phyloP scores from a whole-genome alignment of 2,888 invertebrate species.

The Fabriciana adippe region DNA sequence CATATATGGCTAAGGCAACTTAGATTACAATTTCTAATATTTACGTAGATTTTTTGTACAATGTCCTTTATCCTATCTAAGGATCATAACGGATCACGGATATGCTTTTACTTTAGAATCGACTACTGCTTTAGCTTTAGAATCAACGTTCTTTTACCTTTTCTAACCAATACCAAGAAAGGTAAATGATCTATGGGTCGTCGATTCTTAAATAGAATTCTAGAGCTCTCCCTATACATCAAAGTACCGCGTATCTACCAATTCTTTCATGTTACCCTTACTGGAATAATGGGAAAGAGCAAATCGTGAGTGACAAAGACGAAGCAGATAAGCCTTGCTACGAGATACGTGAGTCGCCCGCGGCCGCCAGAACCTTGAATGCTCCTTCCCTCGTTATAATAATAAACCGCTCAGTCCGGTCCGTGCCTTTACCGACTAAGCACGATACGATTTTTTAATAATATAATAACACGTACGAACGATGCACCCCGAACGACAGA shows the following conservation, averaged over 20 bases:
- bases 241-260: conserved; percentile 22
- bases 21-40: conserved; percentile 17
- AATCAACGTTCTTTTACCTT: too few species aligned
- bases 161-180: too few species aligned
- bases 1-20: conserved; percentile 19
- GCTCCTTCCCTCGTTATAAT: conserved; percentile 76
- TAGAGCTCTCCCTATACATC: neutral
- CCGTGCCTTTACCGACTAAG: conserved; percentile 72
- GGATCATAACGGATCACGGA: too few species aligned
- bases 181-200: too few species aligned
- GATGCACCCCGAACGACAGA: conserved; percentile 49
- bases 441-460: conserved; percentile 62
- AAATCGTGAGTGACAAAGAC: conserved; percentile 64
- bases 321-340: conserved; percentile 70
- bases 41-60: neutral
- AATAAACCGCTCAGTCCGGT: conserved; percentile 77
- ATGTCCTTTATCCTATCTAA: too few species aligned
- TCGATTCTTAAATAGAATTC: too few species aligned
- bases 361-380: conserved; percentile 73
- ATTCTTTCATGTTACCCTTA: conserved; percentile 48
- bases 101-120: too few species aligned
- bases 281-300: conserved; percentile 47
- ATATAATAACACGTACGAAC: conserved; percentile 50
- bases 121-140: too few species aligned
- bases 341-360: conserved; percentile 67